phyloP scores from a whole-genome alignment of 2,113 vertebrate genomes.

The Dasyprocta punctata region DNA sequence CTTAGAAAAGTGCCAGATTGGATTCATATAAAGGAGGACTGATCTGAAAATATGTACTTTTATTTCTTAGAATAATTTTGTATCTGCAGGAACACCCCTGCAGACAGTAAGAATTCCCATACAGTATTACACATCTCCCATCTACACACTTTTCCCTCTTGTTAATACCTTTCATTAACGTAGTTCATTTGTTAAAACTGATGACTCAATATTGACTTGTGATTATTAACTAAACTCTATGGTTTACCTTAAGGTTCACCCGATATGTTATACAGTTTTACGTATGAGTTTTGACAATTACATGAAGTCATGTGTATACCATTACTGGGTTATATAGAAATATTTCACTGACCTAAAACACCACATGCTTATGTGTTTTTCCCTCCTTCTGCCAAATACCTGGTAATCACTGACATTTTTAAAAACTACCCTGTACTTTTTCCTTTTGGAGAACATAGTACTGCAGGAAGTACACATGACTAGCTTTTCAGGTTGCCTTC shows the following conservation, averaged over 20 bases:
- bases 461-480: neutral
- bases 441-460: neutral
- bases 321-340: neutral
- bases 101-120: neutral
- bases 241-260: neutral
- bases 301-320: neutral
- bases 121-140: neutral
- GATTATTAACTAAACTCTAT: neutral
- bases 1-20: conserved; percentile 68
- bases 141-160: neutral
- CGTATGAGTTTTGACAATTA: neutral
- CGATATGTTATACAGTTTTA: neutral
- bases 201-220: neutral
- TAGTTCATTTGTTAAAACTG: neutral
- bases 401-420: neutral
- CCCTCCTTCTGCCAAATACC: neutral
- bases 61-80: conserved; percentile 10
- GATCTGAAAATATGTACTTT: neutral
- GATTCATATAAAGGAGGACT: conserved; percentile 25
- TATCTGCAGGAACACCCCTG: neutral
- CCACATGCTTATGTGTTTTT: neutral
- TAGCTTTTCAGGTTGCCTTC: neutral
- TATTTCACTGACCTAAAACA: neutral
- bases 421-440: neutral
- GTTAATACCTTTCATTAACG: neutral